Evolutionary conservation across 2,113 vertebrate species (phyloP), one percentile per base, ranked within the genome.

Genomic region (Cervus canadensis): DNA sequence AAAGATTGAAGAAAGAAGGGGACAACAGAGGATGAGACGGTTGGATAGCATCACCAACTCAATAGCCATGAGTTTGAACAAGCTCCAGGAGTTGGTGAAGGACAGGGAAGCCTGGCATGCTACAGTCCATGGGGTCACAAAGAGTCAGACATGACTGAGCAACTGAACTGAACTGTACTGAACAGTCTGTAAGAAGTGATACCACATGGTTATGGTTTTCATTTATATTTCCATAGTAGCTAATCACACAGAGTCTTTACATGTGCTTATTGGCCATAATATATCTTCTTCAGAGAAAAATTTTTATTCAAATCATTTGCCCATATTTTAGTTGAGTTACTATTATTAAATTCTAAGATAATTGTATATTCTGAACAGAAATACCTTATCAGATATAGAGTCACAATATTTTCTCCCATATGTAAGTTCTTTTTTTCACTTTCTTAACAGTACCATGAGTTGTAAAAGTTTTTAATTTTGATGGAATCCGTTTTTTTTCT

Each of bases 261-360:
- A 62, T 57, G 19, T 40, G 10, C 26, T 90, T 90, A 48, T 7
- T 85, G 33, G 64, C 40, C 14, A 67, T 40, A 12, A 28, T 33
- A 36, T 50, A 7, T 26, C 12, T 89, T 54, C 62, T 85, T 92
- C 43, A 76, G 19, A 36, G 30, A 57, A 93, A 79, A 93, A 79
- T 33, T 26, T 64, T 10, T 56, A 84, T 84, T 89, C 14, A 67
- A 85, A 71, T 57, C 15, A 54, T 50, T 89, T 64, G 19, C 8
- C 15, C 3, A 57, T 57, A 62, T 85, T 50, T 67, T 28, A 86
- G 19, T 54, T 9, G 23, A 82, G 25, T 84, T 79, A 84, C 59
- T 74, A 28, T 43, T 90, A 43, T 11, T 50, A 62, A 56, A 33
- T 48, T 48, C 10, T 40, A 48, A 79, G 23, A 83, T 7, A 79